Evolutionary conservation across 2,888 invertebrate genomes (phyloP).

Genomic region (Cabera pusaria): DNA sequence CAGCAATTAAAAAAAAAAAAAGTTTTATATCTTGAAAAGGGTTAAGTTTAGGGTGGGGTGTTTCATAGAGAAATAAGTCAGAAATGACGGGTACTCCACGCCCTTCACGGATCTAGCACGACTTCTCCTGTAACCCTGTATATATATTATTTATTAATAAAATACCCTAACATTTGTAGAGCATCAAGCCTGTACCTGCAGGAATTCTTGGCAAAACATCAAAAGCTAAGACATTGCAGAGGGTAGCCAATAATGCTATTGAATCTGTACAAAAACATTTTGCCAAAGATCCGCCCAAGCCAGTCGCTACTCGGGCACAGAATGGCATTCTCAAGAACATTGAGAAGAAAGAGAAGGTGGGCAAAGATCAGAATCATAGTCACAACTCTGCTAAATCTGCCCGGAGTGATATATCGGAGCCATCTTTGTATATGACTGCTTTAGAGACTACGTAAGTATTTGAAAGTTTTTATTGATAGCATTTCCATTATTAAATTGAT

Average conservation of each 20-base stretch:
- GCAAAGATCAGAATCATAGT: conserved; percentile 62
- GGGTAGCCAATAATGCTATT: conserved; percentile 64
- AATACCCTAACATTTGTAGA: conserved; percentile 51
- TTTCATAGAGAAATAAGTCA: too few relatives aligned
- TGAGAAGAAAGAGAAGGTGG: conserved; percentile 53
- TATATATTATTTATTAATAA: too few relatives aligned
- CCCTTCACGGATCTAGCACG: too few relatives aligned
- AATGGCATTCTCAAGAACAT: conserved; percentile 76
- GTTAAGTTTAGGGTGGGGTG: too few relatives aligned
- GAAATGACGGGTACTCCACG: too few relatives aligned
- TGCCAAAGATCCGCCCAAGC: conserved; percentile 62
- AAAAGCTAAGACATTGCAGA: conserved; percentile 72
- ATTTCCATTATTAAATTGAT: too few relatives aligned
- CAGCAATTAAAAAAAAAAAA: too few relatives aligned
- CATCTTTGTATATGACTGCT: conserved; percentile 90
- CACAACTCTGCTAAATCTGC: conserved; percentile 67
- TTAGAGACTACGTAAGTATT: conserved; percentile 89
- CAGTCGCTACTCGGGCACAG: conserved; percentile 56
- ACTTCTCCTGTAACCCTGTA: too few relatives aligned
- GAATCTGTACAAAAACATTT: conserved; percentile 72
- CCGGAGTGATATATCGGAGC: conserved; percentile 88
- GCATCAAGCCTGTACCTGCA: conserved; percentile 58
- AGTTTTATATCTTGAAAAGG: too few relatives aligned
- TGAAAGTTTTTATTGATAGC: too few relatives aligned
- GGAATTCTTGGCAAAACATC: conserved; percentile 64